A percentile compares a stretch with the other conserved stretches of the same genome.
phyloP scores from a whole-genome alignment of 2,888 invertebrate species.

The Oithona nana region DNA sequence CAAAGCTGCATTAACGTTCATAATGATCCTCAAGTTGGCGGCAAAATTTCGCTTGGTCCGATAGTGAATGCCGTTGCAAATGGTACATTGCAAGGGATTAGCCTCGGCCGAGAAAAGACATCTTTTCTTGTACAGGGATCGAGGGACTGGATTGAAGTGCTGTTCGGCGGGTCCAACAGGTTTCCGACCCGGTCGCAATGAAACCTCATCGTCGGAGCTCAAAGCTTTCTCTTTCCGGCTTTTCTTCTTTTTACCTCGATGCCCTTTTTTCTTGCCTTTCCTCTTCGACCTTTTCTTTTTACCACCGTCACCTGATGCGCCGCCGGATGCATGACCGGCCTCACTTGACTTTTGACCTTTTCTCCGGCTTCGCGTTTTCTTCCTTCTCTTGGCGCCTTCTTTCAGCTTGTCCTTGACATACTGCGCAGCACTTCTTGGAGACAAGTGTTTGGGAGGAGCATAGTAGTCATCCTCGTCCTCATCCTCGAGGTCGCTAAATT shows the following conservation, averaged over 20 bases:
- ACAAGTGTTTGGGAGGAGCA: not conserved
- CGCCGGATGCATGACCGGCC: too few relatives aligned
- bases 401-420: slow-evolving; percentile 2
- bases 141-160: slow-evolving; percentile 8
- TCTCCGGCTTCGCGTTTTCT: slow-evolving; percentile 26
- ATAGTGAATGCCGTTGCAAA: slow-evolving; percentile 14
- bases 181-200: not conserved
- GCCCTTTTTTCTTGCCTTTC: slow-evolving; percentile 9
- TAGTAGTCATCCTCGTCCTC: not conserved
- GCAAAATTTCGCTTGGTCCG: slow-evolving; percentile 8
- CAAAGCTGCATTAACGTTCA: not conserved
- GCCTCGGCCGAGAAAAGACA: slow-evolving; percentile 2
- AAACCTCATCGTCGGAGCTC: slow-evolving; percentile 8
- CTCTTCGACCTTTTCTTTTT: not conserved
- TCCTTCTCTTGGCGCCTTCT: not conserved
- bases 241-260: slow-evolving; percentile 5
- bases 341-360: not conserved
- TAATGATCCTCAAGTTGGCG: not conserved
- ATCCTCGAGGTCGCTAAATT: not conserved
- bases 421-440: slow-evolving; percentile 9
- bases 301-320: too few relatives aligned
- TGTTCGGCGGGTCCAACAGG: not conserved
- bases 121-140: slow-evolving; percentile 6
- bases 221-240: slow-evolving; percentile 4
- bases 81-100: slow-evolving; percentile 5